Evolutionary conservation across 2,113 vertebrate species (phyloP).

Genomic region (Pteronura brasiliensis): DNA sequence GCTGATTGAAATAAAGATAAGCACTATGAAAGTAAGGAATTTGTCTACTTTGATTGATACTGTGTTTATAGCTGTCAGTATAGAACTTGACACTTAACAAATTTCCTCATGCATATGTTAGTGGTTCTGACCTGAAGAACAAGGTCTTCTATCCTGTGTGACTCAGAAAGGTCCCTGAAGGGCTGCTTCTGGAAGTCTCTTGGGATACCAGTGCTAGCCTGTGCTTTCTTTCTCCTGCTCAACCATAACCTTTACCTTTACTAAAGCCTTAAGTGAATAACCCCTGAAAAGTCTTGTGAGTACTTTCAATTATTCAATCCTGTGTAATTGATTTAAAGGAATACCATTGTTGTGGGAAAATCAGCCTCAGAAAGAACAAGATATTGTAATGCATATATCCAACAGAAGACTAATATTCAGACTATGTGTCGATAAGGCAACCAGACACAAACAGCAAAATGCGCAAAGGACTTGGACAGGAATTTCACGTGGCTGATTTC

Average conservation of each 20-base stretch:
- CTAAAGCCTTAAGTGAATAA: neutral
- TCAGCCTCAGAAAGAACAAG: neutral
- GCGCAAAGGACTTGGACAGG: neutral
- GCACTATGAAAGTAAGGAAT: neutral
- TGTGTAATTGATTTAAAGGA: neutral
- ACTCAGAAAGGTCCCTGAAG: neutral
- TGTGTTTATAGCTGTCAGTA: neutral
- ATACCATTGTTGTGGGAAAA: neutral
- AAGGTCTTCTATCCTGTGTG: neutral
- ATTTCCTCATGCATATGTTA: neutral
- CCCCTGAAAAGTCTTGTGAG: neutral
- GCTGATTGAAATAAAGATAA: neutral
- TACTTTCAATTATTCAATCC: neutral
- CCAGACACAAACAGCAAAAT: neutral
- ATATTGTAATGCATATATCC: neutral
- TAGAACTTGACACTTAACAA: neutral
- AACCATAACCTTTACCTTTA: neutral
- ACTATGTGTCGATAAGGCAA: neutral
- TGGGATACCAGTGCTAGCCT: neutral
- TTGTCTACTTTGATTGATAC: neutral
- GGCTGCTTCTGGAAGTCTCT: neutral
- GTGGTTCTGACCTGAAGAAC: neutral
- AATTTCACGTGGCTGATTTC: neutral
- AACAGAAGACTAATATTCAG: neutral
- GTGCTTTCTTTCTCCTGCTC: neutral